Conservation (phyloP, 1,140 invertebrate species). For the Trichomalopsis sarcophagae region DNA sequence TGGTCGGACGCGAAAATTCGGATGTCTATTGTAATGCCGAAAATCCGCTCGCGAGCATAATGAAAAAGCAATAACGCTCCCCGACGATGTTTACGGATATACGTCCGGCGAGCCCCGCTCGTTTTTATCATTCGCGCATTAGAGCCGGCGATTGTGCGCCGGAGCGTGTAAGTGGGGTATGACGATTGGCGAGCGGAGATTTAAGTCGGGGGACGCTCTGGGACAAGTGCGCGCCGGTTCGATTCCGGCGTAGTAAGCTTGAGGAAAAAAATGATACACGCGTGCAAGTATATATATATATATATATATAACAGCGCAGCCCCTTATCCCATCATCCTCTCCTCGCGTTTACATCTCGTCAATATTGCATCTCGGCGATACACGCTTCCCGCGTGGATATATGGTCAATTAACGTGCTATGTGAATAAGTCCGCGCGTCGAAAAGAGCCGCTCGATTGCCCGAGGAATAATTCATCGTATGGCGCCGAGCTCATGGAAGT, state of each 20-base stretch:
- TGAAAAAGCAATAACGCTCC: constrained; percentile 27
- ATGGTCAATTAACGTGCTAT: constrained; percentile 43
- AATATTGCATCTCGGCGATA: not conserved
- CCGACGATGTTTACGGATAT: constrained; percentile 4
- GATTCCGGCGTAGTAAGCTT: no score
- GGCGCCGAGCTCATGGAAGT: not conserved
- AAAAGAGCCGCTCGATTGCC: constrained; percentile 38
- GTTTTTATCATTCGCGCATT: constrained; percentile 49
- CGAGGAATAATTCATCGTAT: constrained; percentile 46
- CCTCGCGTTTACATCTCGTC: constrained; percentile 24
- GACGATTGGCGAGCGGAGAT: constrained; percentile 18
- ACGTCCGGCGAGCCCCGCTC: not conserved
- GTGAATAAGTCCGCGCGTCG: not conserved
- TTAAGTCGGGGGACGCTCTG: not conserved
- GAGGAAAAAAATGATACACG: no score
- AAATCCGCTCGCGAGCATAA: not conserved
- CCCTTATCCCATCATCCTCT: not conserved
- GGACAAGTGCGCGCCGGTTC: constrained; percentile 25
- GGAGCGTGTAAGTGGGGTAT: constrained; percentile 7
- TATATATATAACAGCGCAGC: no score
- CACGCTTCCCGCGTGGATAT: not conserved
- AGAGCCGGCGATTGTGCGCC: constrained; percentile 33
- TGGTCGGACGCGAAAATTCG: no score
- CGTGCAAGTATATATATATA: no score
- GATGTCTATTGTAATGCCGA: no score